Conservation (phyloP, 2,113 vertebrate species). For the Lates calcarifer region DNA sequence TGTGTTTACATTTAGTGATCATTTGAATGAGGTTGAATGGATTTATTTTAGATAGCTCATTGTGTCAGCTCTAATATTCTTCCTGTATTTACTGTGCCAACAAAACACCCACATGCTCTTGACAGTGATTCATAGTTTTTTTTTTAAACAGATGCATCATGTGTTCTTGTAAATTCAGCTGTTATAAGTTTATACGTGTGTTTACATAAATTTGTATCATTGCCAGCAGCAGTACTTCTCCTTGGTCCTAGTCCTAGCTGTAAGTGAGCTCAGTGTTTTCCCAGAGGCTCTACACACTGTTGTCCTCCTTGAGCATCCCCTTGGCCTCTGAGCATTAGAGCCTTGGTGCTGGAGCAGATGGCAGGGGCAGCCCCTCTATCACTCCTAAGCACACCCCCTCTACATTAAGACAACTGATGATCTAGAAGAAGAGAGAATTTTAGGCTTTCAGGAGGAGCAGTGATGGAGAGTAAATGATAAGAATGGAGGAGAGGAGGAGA, state of each 20-base stretch:
- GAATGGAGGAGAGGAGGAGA: background rate
- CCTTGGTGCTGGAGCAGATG: constrained; percentile 14
- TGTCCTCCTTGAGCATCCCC: background rate
- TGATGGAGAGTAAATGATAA: background rate
- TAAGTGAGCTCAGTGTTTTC: constrained; percentile 11
- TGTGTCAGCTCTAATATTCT: background rate
- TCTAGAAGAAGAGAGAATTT: background rate
- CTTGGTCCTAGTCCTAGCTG: background rate
- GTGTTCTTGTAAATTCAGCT: constrained; percentile 27
- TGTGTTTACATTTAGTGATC: background rate
- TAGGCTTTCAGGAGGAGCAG: background rate
- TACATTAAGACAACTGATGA: background rate
- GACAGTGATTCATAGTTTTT: constrained; percentile 25
- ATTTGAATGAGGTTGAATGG: background rate
- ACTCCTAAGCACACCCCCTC: background rate
- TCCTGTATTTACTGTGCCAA: constrained; percentile 10
- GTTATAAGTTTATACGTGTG: background rate
- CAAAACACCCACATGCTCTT: constrained; percentile 27
- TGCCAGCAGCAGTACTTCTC: constrained; percentile 9
- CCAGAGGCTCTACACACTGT: constrained; percentile 6
- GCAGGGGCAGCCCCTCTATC: constrained; percentile 1
- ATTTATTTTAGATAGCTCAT: constrained; percentile 20
- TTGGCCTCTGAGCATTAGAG: background rate
- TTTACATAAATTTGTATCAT: background rate
- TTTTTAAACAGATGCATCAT: constrained; percentile 19